Evolutionary conservation across 1,140 invertebrate species (phyloP), one percentile per base, ranked within the genome.

Genomic region (Holcopasites calliopsidis): DNA sequence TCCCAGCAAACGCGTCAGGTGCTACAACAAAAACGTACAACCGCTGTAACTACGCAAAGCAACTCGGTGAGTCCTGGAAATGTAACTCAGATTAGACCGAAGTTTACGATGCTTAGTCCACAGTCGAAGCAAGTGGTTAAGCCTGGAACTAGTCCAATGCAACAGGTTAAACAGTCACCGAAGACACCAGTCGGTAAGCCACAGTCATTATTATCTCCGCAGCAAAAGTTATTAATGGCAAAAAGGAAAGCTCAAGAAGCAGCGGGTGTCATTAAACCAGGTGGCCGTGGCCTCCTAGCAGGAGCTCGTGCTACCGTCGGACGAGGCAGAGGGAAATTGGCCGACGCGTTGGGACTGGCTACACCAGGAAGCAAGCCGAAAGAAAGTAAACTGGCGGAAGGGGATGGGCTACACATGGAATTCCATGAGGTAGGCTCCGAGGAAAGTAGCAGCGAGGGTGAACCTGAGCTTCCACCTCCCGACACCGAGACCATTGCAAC

Each of bases 391-490:
- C 70, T 92, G 3, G 89, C 89, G 0, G 91, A 92, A 5, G 89
- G 90, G 8, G 91, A 92, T 57, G 90, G 90, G 6, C 73, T 93
- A 28, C 91, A 92, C 60, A 92, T 92, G 91, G 90, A 92, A 50
- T 92, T 92, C 74, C 91, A 92, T 26, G 89, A 92, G 65, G 85
- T 90, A 3, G 83, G 86, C 8, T 89, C 89, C 0, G 91, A 93
- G 31, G 92, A 92, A 28, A 93, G 93, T 68, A 93, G 93, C 70
- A 93, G 92, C 50, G 93, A 93, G 54, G 92, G 91, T 28, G 89
- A 94, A 38, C 91, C 93, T 28, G 93, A 91, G 28, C 66, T 93
- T 81, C 92, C 93, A 57, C 93, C 93, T 88, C 93, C 94, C 2
- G 93, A 94, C 16, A 87, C 93, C n/a, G 93, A 93, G 42, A 89